Percentiles rank a stretch among this genome's conserved stretches.
Evolutionary conservation across 2,888 invertebrate genomes (phyloP).

Genomic region (Eupithecia pulchellata): DNA sequence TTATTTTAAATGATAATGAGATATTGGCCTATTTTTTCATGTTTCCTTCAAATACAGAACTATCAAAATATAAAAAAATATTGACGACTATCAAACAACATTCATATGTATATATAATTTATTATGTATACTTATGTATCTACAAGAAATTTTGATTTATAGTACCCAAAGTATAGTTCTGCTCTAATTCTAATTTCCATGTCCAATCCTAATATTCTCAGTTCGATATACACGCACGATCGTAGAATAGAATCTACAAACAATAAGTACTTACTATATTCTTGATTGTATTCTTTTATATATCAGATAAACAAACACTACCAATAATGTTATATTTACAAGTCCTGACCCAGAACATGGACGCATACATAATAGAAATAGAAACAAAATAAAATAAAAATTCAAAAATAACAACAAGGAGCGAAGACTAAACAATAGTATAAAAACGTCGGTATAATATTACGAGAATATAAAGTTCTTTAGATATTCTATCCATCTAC

Average conservation of each 20-base stretch:
- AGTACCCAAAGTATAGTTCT: conserved; percentile 82
- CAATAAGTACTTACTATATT: conserved; percentile 46
- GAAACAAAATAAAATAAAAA: conserved; percentile 75
- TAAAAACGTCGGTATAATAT: conserved; percentile 67
- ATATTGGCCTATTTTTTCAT: conserved; percentile 82
- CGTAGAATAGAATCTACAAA: conserved; percentile 69
- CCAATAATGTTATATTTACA: conserved; percentile 80
- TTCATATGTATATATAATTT: conserved; percentile 80
- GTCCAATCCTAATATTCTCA: conserved; percentile 67
- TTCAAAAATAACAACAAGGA: conserved; percentile 69
- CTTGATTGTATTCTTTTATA: conserved; percentile 63
- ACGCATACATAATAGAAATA: conserved; percentile 69
- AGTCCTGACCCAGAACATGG: conserved; percentile 82
- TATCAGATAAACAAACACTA: conserved; percentile 82
- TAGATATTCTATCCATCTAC: conserved; percentile 75
- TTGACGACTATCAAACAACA: conserved; percentile 85
- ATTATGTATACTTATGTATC: conserved; percentile 81
- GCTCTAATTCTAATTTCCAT: conserved; percentile 77
- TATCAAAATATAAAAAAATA: conserved; percentile 87
- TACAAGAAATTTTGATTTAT: conserved; percentile 80
- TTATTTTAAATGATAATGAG: conserved; percentile 80
- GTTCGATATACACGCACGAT: conserved; percentile 66
- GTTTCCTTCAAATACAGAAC: conserved; percentile 83
- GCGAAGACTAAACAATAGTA: conserved; percentile 65
- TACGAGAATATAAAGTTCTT: conserved; percentile 67